phyloP scores from a whole-genome alignment of 2,797 vertebrate genomes.

The Delichon dasypus region DNA sequence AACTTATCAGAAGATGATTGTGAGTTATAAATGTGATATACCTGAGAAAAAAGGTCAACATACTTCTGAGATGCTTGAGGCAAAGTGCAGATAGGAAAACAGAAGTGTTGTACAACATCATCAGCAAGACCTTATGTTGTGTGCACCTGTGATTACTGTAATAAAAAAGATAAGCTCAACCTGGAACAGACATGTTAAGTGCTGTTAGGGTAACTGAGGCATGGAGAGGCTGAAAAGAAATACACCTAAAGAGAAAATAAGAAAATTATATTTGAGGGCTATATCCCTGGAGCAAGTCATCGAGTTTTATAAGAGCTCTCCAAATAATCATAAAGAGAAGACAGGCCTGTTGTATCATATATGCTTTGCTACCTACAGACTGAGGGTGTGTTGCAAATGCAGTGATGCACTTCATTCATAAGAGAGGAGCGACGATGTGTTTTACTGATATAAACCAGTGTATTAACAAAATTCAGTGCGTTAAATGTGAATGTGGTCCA shows the following conservation, averaged over 20 bases:
- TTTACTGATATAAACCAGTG: too few relatives aligned
- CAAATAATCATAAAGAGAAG: background rate
- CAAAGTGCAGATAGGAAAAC: background rate
- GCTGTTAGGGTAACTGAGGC: background rate
- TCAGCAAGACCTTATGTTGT: background rate
- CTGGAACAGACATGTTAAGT: background rate
- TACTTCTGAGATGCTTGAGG: background rate
- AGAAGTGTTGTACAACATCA: background rate
- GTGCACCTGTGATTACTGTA: background rate
- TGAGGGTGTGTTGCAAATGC: background rate
- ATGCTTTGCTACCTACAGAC: background rate
- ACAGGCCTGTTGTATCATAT: rapidly evolving
- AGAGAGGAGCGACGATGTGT: rapidly evolving
- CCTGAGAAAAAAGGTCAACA: background rate
- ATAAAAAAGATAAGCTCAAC: background rate
- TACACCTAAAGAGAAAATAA: background rate
- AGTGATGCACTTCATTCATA: too few relatives aligned
- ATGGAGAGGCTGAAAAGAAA: background rate
- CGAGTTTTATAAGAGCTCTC: background rate
- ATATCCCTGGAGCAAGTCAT: background rate
- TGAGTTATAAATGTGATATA: background rate
- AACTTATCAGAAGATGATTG: background rate
- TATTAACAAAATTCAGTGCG: background rate
- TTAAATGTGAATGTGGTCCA: background rate
- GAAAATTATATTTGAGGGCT: background rate